Conservation (phyloP, 2,113 vertebrate species). For the Himantopus leucocephalus region DNA sequence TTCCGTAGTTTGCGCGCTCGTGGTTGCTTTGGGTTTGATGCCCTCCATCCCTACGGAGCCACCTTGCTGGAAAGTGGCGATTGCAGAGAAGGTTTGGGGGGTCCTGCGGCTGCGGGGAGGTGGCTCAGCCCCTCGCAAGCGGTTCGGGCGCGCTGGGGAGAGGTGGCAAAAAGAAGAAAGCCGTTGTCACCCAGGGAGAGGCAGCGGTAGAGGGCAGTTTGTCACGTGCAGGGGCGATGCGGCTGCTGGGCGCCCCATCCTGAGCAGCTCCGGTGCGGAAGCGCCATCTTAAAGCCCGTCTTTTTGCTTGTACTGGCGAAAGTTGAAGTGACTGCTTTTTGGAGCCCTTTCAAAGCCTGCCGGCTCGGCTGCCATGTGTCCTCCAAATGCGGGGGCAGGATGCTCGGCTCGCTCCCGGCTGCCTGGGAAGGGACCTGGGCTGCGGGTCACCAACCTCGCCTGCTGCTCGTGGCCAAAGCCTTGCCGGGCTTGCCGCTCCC, state of each 20-base stretch:
- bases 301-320: background rate
- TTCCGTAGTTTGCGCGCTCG: rapidly evolving
- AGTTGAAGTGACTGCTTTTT: background rate
- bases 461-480: background rate
- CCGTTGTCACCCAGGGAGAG: rapidly evolving
- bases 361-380: background rate
- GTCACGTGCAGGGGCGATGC: background rate
- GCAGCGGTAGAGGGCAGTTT: background rate
- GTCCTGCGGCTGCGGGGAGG: rapidly evolving
- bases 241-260: background rate
- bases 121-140: background rate
- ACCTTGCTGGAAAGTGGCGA: background rate
- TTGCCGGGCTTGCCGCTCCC: background rate
- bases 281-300: rapidly evolving
- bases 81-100: background rate
- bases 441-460: background rate
- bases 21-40: background rate
- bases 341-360: background rate
- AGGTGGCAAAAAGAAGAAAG: background rate
- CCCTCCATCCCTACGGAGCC: rapidly evolving
- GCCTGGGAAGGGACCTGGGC: background rate
- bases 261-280: rapidly evolving
- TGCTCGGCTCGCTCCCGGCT: background rate
- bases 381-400: background rate
- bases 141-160: background rate